Evolutionary conservation across 1,140 invertebrate genomes (phyloP), one percentile per base, ranked within the genome.

Genomic region (Panagrolaimus sp.): DNA sequence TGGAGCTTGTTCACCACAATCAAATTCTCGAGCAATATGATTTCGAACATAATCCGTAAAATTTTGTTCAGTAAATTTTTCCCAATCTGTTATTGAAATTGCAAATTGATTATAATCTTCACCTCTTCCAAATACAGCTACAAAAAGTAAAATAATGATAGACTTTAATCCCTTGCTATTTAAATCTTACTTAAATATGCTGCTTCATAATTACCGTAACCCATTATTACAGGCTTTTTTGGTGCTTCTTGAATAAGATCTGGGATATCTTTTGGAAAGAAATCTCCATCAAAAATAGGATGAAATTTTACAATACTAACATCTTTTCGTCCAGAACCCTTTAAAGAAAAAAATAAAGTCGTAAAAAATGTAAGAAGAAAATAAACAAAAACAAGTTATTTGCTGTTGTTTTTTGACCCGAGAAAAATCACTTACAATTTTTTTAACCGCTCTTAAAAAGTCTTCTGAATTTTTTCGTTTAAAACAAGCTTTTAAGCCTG

Each of bases 221-320:
- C 67, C 4, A 69, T 25, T 23, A 69, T 16, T 8, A 48, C 43
- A n/a, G 66, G 20, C 27, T 65, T 65, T 7, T 16, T n/a, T n/a
- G 57, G 57, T 0, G 63, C 20, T 46, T 70, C 47, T 44, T 53
- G 23, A 38, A 67, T 51, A 9, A 67, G 43, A 44, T 70, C 65
- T 61, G 64, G 48, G 11, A 53, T 20, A 62, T 68, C 65, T 23
- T 43, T 44, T 11, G 63, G 44, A 16, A 70, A 70, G 68, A 70
- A 70, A 20, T 70, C 68, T n/a, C 68, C 68, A 27, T 70, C 68
- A 23, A 70, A 25, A 11, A 68, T 16, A 7, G 68, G 68, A 13
- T 66, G 43, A 42, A 67, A 70, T 9, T 27, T 38, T 3, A 16
- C 67, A 16, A 69, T 46, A 25, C 42, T 69, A 43, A 42, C 31